Evolutionary conservation across 2,797 vertebrate genomes (phyloP), one percentile per base, ranked within the genome.

Genomic region (Aulostomus chinensis): DNA sequence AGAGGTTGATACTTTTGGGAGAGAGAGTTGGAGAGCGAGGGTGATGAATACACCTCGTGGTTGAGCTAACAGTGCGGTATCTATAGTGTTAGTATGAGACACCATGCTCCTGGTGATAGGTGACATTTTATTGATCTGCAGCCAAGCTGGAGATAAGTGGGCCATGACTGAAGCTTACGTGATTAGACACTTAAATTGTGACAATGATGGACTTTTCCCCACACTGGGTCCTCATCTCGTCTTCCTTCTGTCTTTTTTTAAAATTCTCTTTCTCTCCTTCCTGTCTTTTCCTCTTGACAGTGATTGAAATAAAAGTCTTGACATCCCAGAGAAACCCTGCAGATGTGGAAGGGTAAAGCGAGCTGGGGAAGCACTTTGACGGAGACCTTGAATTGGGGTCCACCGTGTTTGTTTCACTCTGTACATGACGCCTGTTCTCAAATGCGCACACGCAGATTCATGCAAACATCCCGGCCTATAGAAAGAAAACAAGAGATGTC

Each of bases 121-220:
- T 73, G 81, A 56, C 76, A 68, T 71, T 64, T 72, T 64, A 80
- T 79, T 74, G 76, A 86, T 84, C 56, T 35, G 49, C 33, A 52
- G 62, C 50, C 52, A 67, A 50, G 35, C 18, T 41, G 29, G 30
- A 57, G 65, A 59, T 53, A 42, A 71, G 47, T 33, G 68, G 53
- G 38, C 56, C 54, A 52, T 42, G 31, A 58, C 38, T 33, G 29
- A 58, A 22, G 1, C n/a, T 55, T 58, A 72, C 12, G 35, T 79
- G 80, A 76, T 58, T 54, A 24, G 60, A 69, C 29, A 29, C 34
- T 53, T 55, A 62, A 74, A 64, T 49, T 43, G 21, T 38, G 54
- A 71, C 34, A 58, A 26, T 39, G 32, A 47, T 45, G 0, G 28
- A 36, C 13, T 41, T 68, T 45, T 22, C 13, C 20, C 54, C 21